Conservation (phyloP, 2,888 invertebrate species). For the Noctua janthina region DNA sequence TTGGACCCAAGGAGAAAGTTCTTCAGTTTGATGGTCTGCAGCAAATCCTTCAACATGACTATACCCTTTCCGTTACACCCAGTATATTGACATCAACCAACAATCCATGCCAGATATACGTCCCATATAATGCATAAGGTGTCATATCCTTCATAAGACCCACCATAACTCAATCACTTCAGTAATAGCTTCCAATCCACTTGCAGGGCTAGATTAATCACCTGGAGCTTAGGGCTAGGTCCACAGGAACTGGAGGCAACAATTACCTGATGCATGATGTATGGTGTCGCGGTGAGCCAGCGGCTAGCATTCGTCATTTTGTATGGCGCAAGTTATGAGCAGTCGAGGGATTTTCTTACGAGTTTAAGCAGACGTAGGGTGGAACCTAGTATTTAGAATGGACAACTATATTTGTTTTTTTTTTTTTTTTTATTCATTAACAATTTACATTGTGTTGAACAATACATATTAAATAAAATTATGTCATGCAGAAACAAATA, state of each 20-base stretch:
- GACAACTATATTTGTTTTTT: too few relatives aligned
- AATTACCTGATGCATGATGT: constrained; percentile 80
- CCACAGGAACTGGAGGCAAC: constrained; percentile 72
- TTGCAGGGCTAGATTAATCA: constrained; percentile 69
- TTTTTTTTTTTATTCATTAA: too few relatives aligned
- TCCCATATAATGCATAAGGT: not conserved
- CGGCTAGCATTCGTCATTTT: constrained; percentile 72
- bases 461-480: too few relatives aligned
- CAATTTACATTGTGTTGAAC: too few relatives aligned
- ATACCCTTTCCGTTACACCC: too few relatives aligned
- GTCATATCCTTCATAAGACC: not conserved
- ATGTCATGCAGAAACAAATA: too few relatives aligned
- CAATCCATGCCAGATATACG: not conserved
- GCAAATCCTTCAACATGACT: too few relatives aligned
- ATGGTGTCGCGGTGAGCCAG: constrained; percentile 73
- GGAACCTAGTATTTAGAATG: too few relatives aligned
- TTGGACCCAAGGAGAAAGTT: too few relatives aligned
- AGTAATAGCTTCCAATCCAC: constrained; percentile 63
- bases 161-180: constrained; percentile 60
- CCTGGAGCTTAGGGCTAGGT: constrained; percentile 67
- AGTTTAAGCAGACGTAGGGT: not conserved
- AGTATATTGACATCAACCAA: not conserved
- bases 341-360: not conserved
- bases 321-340: constrained; percentile 32
- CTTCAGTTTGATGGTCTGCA: too few relatives aligned